These are phyloP conservation scores for Bovichtus diacanthus DNA, from an alignment of 2,797 vertebrate species.

Conservation along the genomic window DNA sequence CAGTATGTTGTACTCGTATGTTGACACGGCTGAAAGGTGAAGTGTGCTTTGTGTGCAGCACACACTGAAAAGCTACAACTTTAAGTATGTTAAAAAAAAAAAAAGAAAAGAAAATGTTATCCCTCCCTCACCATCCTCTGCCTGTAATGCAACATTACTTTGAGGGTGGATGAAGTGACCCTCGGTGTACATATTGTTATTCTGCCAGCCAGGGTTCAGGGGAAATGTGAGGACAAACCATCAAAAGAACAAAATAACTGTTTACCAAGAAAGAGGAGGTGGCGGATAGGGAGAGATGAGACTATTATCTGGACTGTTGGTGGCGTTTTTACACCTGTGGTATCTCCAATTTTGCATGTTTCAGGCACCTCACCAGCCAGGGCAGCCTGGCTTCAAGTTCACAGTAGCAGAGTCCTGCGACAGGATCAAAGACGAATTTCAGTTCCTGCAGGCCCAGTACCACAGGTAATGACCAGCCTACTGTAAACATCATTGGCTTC, in stretches of 20 bases:
- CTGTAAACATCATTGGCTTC: slow-evolving; percentile 44
- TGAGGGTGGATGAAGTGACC: slow-evolving; percentile 62
- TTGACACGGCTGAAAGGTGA: not conserved
- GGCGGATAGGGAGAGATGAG: slow-evolving; percentile 7
- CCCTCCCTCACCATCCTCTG: not conserved
- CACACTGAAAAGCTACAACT: not conserved
- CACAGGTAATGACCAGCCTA: slow-evolving; percentile 89
- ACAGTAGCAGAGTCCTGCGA: slow-evolving; percentile 96
- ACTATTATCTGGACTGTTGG: slow-evolving; percentile 37
- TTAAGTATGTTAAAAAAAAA: not conserved
- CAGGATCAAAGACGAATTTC: slow-evolving; percentile 97
- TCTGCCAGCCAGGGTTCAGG: slow-evolving; percentile 47
- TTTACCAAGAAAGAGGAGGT: slow-evolving; percentile 11
- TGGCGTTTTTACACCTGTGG: slow-evolving; percentile 59
- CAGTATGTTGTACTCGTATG: not conserved
- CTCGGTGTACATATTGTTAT: slow-evolving; percentile 61
- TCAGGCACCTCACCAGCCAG: slow-evolving; percentile 95
- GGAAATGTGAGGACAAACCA: slow-evolving; percentile 68
- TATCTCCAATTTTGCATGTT: slow-evolving; percentile 55
- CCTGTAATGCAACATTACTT: slow-evolving; percentile 23
- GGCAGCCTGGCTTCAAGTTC: slow-evolving; percentile 97
- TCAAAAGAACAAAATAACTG: slow-evolving; percentile 17
- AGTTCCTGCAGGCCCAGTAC: slow-evolving; percentile 97
- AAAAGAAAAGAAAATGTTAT: too few relatives aligned
- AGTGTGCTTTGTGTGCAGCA: slow-evolving; percentile 15